A percentile compares a stretch with the other conserved stretches of the same genome.
Conservation (phyloP, 1,140 invertebrate species). For the Lasioglossum baleicum region DNA sequence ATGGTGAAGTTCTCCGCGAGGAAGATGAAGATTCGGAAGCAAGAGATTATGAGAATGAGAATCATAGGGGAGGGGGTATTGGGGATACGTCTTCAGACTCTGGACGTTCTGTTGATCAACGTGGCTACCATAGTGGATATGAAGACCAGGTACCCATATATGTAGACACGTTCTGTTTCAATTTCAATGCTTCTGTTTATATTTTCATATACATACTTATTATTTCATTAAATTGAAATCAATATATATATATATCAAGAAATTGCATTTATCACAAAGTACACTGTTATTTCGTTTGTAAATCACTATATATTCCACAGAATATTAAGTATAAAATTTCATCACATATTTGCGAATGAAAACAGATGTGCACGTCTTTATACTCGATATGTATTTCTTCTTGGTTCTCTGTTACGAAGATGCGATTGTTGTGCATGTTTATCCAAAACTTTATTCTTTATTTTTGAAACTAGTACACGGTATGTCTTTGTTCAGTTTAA, state of each 20-base stretch:
- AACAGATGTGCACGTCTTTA: not conserved
- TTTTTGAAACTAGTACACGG: not conserved
- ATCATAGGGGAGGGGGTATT: slow-evolving; percentile 71
- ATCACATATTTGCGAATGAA: not conserved
- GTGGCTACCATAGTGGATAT: slow-evolving; percentile 73
- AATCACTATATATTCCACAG: not conserved
- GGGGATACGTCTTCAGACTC: slow-evolving; percentile 74
- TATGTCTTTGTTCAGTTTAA: not conserved
- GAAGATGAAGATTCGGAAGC: slow-evolving; percentile 75
- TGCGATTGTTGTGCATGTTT: not conserved
- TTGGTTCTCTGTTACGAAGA: not conserved
- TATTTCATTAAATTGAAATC: slow-evolving; percentile 2
- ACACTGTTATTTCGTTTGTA: not conserved
- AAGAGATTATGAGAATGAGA: slow-evolving; percentile 74
- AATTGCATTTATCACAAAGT: not conserved
- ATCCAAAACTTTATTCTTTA: not conserved
- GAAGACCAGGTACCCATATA: slow-evolving; percentile 75
- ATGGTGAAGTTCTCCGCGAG: slow-evolving; percentile 74
- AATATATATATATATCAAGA: slow-evolving; percentile 4
- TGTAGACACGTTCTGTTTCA: slow-evolving; percentile 45
- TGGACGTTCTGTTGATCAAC: slow-evolving; percentile 73
- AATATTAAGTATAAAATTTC: slow-evolving; percentile 13
- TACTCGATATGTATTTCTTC: not conserved
- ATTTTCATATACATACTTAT: not conserved
- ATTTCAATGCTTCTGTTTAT: slow-evolving; percentile 19